These are phyloP conservation scores for Microvelia longipes DNA, from an alignment of 1,140 invertebrate species.

Conservation along the genomic window DNA sequence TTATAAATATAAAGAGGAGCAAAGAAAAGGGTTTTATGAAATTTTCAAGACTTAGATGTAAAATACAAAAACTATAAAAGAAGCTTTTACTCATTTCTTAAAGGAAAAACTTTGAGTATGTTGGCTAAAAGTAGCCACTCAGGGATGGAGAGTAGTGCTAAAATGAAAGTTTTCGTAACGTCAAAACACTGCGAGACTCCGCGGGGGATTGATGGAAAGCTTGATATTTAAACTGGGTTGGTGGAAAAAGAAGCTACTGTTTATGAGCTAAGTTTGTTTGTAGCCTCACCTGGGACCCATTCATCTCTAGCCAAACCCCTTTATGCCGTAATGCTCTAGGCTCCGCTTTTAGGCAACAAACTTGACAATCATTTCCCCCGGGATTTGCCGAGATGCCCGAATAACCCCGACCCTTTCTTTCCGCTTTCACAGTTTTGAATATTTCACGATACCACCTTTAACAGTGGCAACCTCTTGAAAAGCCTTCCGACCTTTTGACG, in stretches of 20 bases:
- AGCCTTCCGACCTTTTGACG: not conserved
- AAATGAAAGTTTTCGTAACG: not conserved
- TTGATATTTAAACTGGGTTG: not conserved
- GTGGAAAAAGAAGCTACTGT: not conserved
- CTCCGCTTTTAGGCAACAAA: not conserved
- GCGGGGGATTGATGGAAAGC: not conserved
- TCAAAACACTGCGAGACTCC: not conserved
- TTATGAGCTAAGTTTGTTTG: not conserved
- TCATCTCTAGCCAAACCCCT: not conserved
- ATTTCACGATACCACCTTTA: not conserved
- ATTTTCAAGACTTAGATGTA: no score
- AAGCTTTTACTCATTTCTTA: no score
- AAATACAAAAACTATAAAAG: no score
- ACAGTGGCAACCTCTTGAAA: not conserved
- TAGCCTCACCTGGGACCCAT: not conserved
- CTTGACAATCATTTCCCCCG: not conserved
- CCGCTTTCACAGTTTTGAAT: not conserved
- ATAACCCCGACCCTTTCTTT: not conserved
- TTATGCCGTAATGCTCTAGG: not conserved
- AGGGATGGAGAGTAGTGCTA: not conserved
- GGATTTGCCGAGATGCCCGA: not conserved
- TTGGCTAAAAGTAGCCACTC: not conserved
- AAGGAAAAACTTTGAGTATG: no score
- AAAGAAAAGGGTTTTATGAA: no score
- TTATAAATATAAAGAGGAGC: no score